phyloP scores from a whole-genome alignment of 2,888 invertebrate species.

The Drosophila phalerata region DNA sequence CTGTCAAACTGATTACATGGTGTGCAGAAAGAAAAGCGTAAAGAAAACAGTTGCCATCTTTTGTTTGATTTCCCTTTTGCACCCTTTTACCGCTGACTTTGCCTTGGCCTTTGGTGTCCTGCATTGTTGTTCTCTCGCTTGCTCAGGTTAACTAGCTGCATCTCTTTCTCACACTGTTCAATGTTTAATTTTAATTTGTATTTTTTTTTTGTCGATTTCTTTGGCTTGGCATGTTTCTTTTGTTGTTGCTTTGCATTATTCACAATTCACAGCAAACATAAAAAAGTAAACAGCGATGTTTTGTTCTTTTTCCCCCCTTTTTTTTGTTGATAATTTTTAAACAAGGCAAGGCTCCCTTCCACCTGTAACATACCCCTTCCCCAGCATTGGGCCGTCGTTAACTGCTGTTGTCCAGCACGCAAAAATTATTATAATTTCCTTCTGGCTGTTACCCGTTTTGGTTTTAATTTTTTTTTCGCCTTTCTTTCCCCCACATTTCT shows the following conservation, averaged over 20 bases:
- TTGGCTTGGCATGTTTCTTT: slow-evolving; percentile 43
- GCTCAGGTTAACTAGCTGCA: slow-evolving; percentile 8
- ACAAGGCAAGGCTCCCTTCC: slow-evolving; percentile 29
- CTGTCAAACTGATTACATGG: not conserved
- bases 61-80: slow-evolving; percentile 61
- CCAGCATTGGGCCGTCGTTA: slow-evolving; percentile 25
- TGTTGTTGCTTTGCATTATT: slow-evolving; percentile 64
- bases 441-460: slow-evolving; percentile 47
- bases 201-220: slow-evolving; percentile 52
- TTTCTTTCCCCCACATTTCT: slow-evolving; percentile 1
- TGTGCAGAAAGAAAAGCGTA: slow-evolving; percentile 12
- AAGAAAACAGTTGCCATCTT: slow-evolving; percentile 40
- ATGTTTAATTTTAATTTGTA: slow-evolving; percentile 60
- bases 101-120: slow-evolving; percentile 5
- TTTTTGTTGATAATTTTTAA: slow-evolving; percentile 51
- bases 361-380: not conserved
- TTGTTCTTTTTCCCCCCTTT: slow-evolving; percentile 22
- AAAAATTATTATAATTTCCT: slow-evolving; percentile 76
- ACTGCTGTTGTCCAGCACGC: slow-evolving; percentile 66
- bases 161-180: slow-evolving; percentile 45
- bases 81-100: slow-evolving; percentile 33
- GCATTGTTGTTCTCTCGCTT: slow-evolving; percentile 17
- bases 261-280: slow-evolving; percentile 38
- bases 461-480: slow-evolving; percentile 35
- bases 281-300: slow-evolving; percentile 49